phyloP scores from a whole-genome alignment of 1,140 invertebrate genomes.

The Camponotus pennsylvanicus region DNA sequence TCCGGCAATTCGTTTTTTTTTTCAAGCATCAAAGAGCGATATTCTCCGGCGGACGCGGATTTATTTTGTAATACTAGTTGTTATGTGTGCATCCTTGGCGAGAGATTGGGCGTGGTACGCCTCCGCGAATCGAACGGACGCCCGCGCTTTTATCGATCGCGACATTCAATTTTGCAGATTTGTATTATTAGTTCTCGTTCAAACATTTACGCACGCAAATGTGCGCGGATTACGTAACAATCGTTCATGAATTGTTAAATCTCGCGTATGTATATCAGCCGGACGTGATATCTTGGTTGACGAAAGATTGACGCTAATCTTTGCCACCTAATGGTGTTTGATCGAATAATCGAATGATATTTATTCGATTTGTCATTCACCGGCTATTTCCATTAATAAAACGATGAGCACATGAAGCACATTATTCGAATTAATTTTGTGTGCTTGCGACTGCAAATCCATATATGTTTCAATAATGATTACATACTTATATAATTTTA shows the following conservation, averaged over 20 bases:
- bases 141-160: slow-evolving; percentile 56
- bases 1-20: slow-evolving; percentile 16
- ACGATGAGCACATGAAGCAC: not conserved
- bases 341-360: slow-evolving; percentile 19
- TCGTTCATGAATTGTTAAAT: slow-evolving; percentile 46
- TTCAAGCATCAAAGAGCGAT: slow-evolving; percentile 35
- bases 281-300: slow-evolving; percentile 31
- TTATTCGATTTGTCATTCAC: not conserved
- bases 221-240: slow-evolving; percentile 46
- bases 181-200: slow-evolving; percentile 20
- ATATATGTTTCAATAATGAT: not conserved
- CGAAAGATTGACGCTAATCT: not conserved
- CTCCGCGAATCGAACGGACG: slow-evolving; percentile 39
- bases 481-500: not conserved
- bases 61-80: slow-evolving; percentile 49
- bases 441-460: too few species aligned
- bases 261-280: not conserved
- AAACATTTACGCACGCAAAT: slow-evolving; percentile 51
- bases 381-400: not conserved
- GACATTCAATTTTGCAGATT: slow-evolving; percentile 31
- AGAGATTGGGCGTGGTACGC: slow-evolving; percentile 48
- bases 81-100: slow-evolving; percentile 17
- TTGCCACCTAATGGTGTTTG: not conserved
- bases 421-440: not conserved
- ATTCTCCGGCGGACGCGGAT: slow-evolving; percentile 40